Evolutionary conservation across 2,797 vertebrate genomes (phyloP).

Genomic region (Pantherophis vulpinus): DNA sequence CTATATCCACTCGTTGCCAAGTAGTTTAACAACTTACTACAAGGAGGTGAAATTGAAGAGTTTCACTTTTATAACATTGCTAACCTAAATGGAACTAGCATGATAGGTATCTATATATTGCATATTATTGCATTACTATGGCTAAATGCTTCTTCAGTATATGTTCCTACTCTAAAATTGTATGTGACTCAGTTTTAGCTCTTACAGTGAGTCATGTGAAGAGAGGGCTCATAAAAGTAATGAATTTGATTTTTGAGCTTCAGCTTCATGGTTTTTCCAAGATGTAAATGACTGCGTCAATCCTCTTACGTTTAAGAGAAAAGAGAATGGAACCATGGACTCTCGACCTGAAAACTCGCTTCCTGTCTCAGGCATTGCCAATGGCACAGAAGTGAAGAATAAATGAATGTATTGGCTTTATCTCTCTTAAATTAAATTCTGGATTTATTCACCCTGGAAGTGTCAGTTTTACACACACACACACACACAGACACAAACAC

Average conservation of each 20-base stretch:
- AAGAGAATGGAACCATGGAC: not conserved
- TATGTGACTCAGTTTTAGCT: not conserved
- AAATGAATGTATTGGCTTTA: not conserved
- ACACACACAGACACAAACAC: not conserved
- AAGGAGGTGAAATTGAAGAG: too few species aligned
- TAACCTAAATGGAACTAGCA: not conserved
- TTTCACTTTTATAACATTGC: not conserved
- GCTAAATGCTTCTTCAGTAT: not conserved
- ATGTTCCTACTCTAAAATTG: not conserved
- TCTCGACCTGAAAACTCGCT: not conserved
- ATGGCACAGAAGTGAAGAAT: not conserved
- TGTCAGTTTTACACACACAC: not conserved
- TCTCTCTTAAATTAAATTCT: not conserved
- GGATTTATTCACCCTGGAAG: constrained; percentile 11
- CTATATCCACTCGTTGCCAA: too few species aligned
- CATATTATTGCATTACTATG: not conserved
- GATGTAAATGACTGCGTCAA: not conserved
- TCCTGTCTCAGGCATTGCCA: not conserved
- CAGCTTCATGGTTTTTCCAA: not conserved
- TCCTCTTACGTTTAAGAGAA: not conserved
- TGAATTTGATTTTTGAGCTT: not conserved
- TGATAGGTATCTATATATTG: not conserved
- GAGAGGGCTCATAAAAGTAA: not conserved
- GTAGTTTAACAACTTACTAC: too few species aligned
- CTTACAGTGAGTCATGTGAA: not conserved